phyloP scores from a whole-genome alignment of 2,113 vertebrate genomes.

The Cynopterus brachyotis region DNA sequence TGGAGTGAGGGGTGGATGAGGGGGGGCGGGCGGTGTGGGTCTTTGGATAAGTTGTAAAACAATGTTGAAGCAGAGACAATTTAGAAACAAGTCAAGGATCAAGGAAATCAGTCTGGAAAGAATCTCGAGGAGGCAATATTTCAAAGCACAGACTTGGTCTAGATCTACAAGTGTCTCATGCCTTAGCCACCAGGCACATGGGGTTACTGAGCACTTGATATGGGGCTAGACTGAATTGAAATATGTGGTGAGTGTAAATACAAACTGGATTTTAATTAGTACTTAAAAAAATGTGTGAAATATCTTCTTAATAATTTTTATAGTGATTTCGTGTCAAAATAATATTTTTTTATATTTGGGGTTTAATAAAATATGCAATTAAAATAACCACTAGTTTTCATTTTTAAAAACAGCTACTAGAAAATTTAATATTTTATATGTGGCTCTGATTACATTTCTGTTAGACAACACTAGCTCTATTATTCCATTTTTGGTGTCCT shows the following conservation, averaged over 20 bases:
- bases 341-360: background rate
- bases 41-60: background rate
- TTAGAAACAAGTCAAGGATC: background rate
- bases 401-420: background rate
- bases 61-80: background rate
- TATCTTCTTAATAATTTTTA: background rate
- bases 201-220: background rate
- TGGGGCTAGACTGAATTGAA: background rate
- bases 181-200: background rate
- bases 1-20: no score
- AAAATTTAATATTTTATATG: constrained; percentile 10
- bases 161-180: accelerated
- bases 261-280: background rate
- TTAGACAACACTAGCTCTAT: background rate
- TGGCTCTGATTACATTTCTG: background rate
- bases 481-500: background rate
- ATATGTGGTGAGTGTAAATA: background rate
- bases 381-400: background rate
- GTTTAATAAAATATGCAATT: background rate
- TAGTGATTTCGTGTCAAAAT: background rate
- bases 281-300: background rate
- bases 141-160: background rate
- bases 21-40: no score
- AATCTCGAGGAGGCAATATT: background rate
- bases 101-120: background rate